A percentile compares a stretch with the other conserved stretches of the same genome.
Conservation (phyloP, 2,888 invertebrate species). For the Danaus chrysippus region DNA sequence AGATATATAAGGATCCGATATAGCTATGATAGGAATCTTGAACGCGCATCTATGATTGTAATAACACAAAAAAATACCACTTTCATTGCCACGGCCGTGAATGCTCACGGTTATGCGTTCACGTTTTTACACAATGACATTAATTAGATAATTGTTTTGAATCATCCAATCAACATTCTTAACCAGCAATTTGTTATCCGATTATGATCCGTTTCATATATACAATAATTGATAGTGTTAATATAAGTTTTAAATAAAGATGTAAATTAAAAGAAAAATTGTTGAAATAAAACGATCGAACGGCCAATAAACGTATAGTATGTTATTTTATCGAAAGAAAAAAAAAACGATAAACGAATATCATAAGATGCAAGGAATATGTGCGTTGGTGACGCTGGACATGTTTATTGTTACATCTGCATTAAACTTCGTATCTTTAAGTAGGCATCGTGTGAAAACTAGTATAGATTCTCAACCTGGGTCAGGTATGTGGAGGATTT, state of each 20-base stretch:
- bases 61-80: no score
- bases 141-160: no score
- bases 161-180: no score
- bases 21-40: no score
- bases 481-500: background rate
- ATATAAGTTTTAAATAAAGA: background rate
- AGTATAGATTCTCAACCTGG: constrained; percentile 22
- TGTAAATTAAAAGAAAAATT: no score
- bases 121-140: no score
- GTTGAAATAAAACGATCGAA: constrained; percentile 4
- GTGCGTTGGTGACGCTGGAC: constrained; percentile 30
- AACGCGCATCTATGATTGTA: no score
- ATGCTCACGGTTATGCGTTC: no score
- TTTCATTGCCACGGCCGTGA: no score
- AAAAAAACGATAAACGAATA: constrained; percentile 25
- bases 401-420: constrained; percentile 35
- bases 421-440: constrained; percentile 32
- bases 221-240: background rate
- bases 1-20: no score
- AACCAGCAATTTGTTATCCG: no score
- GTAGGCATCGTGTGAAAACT: constrained; percentile 36
- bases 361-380: constrained; percentile 38
- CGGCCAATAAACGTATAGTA: constrained; percentile 18
- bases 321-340: constrained; percentile 6
- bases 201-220: background rate